Base-by-base conservation (phyloP, 1,140 invertebrate species). In the Caenorhabditis inopinata region DNA sequence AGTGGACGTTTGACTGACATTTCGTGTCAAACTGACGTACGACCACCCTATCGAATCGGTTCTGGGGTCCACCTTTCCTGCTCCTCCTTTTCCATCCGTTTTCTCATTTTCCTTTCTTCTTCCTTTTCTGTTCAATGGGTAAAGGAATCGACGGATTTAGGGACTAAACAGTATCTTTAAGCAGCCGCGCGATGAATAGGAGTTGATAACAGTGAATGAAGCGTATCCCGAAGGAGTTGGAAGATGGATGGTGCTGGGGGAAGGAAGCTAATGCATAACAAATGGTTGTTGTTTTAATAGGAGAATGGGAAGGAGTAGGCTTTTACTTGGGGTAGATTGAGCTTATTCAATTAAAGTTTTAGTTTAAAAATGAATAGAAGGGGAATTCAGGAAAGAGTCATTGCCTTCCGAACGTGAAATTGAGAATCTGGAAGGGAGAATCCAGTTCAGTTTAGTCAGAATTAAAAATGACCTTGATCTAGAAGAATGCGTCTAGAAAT, bases 1-100 rank as follows among this genome's bases (percentile, higher is more conserved):
- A 68, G 58, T 68, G 58, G 58, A 68, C 58, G 38, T 68, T 68
- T 68, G 58, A 68, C 58, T 68, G 58, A 68, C 58, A 68, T 38
- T 68, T 68, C 58, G 58, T 68, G 58, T 68, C 58, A 68, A 68
- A 68, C 58, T 68, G 58, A 68, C 58, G 32, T 32, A 68, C 58
- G 32, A 68, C 58, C 58, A 68, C 58, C 58, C 7, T 25, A 6
- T 42, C 32, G 58, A 68, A 68, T 29, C 16, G 29, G 27, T n/a
- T n/a, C n/a, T n/a, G 29, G 6, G 48, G 58, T 68, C 58, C 58
- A 68, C 58, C 58, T 68, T 42, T 58, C 27, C 29, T 68, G 58
- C 58, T 68, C 58, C 58, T 68, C 58, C 58, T 68, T 68, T 18
- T 42, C 27, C n/a, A n/a, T n/a, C n/a, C n/a, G n/a, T n/a, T n/a